These are phyloP conservation scores for Leptinotarsa peninsularis DNA, from an alignment of 2,888 invertebrate genomes.

Conservation along the genomic window DNA sequence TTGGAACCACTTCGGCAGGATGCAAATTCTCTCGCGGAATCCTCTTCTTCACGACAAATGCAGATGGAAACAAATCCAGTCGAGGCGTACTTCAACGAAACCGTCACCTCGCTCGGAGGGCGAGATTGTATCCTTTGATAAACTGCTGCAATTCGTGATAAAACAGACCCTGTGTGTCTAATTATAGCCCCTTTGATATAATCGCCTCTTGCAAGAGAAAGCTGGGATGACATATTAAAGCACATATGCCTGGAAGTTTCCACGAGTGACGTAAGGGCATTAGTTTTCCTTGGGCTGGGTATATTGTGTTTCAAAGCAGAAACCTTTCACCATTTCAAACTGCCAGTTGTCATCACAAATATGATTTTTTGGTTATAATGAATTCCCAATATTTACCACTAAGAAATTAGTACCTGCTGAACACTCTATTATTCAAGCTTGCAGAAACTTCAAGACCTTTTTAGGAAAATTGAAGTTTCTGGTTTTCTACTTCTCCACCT, in stretches of 20 bases:
- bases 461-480: too few species aligned
- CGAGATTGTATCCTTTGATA: conserved; percentile 9
- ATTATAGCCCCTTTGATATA: conserved; percentile 11
- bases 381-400: too few species aligned
- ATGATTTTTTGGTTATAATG: too few species aligned
- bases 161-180: conserved; percentile 13
- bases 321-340: neutral
- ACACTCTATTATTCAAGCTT: too few species aligned
- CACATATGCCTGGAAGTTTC: neutral
- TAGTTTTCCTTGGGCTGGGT: neutral
- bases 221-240: conserved; percentile 1
- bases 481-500: too few species aligned
- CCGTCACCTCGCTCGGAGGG: neutral
- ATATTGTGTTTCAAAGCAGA: neutral
- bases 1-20: neutral
- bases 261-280: neutral
- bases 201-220: conserved; percentile 5
- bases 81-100: conserved; percentile 1
- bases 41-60: neutral
- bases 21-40: neutral
- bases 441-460: too few species aligned
- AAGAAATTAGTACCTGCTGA: too few species aligned
- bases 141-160: neutral
- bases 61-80: conserved; percentile 1
- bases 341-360: neutral